A percentile compares a stretch with the other conserved stretches of the same genome.
phyloP scores from a whole-genome alignment of 2,888 invertebrate genomes.

The Proisotoma minuta region DNA sequence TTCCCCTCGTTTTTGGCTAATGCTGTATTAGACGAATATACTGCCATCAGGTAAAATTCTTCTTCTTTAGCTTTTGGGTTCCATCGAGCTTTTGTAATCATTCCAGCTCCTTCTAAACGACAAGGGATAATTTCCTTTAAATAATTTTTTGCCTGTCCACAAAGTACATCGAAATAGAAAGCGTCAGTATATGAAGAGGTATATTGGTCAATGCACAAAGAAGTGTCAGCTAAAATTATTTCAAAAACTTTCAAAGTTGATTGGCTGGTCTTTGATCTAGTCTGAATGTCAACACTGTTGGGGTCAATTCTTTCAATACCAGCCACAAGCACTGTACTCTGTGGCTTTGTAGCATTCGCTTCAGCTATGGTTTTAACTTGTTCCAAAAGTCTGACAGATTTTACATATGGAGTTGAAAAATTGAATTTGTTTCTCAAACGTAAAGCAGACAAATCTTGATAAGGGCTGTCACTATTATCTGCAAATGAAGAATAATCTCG shows the following conservation, averaged over 20 bases:
- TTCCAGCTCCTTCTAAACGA: slow-evolving; percentile 30
- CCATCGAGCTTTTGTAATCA: slow-evolving; percentile 18
- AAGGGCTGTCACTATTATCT: slow-evolving; percentile 24
- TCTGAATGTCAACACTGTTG: slow-evolving; percentile 15
- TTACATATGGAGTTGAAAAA: slow-evolving; percentile 31
- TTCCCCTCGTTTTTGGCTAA: slow-evolving; percentile 28
- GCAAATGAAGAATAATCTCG: slow-evolving; percentile 17
- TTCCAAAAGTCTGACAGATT: slow-evolving; percentile 23
- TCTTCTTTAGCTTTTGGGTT: slow-evolving; percentile 10
- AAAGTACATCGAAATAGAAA: slow-evolving; percentile 26
- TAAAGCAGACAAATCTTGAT: slow-evolving; percentile 28
- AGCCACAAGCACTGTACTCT: slow-evolving; percentile 21
- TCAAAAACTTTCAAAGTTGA: slow-evolving; percentile 17
- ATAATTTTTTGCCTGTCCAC: slow-evolving; percentile 11
- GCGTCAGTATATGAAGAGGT: slow-evolving; percentile 16
- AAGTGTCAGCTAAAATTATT: slow-evolving; percentile 16
- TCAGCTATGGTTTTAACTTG: slow-evolving; percentile 24
- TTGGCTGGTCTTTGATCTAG: slow-evolving; percentile 15
- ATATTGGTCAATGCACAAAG: slow-evolving; percentile 25
- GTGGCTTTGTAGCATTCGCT: slow-evolving; percentile 29
- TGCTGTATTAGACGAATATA: slow-evolving; percentile 36
- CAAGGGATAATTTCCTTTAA: slow-evolving; percentile 24
- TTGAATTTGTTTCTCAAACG: slow-evolving; percentile 25
- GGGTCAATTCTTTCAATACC: slow-evolving; percentile 18
- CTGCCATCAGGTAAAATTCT: slow-evolving; percentile 23